A percentile compares a stretch with the other conserved stretches of the same genome.
phyloP scores from a whole-genome alignment of 2,888 invertebrate species.

The Eupithecia insigniata region DNA sequence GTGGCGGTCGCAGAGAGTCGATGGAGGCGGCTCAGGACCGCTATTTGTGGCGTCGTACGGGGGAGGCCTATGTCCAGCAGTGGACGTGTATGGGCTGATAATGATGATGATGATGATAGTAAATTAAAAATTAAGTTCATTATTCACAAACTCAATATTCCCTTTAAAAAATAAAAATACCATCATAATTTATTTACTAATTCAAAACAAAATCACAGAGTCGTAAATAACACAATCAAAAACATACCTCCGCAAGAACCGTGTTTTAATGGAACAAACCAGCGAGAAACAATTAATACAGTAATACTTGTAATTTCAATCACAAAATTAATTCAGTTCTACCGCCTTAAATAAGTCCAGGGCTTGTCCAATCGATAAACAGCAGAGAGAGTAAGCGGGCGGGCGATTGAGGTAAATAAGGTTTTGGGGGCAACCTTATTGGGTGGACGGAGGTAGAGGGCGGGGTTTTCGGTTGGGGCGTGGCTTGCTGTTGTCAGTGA shows the following conservation, averaged over 20 bases:
- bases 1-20: no score
- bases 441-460: constrained; percentile 54
- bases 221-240: constrained; percentile 46
- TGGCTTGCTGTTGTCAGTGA: constrained; percentile 54
- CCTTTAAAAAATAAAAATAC: not conserved
- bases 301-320: constrained; percentile 78
- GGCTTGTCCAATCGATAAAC: constrained; percentile 78
- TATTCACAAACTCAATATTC: not conserved
- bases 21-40: no score
- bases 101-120: no score
- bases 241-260: constrained; percentile 54
- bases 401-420: constrained; percentile 78
- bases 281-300: constrained; percentile 70
- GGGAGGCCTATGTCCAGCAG: no score
- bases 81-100: no score
- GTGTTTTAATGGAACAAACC: constrained; percentile 70
- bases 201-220: constrained; percentile 34
- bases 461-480: constrained; percentile 54
- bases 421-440: constrained; percentile 63
- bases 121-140: not conserved
- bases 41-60: no score
- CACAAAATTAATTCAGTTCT: constrained; percentile 81
- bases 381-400: constrained; percentile 70
- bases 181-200: not conserved
- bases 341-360: constrained; percentile 80